Base-by-base conservation (phyloP, 1,140 invertebrate species). In the Drosophila paulistorum region DNA sequence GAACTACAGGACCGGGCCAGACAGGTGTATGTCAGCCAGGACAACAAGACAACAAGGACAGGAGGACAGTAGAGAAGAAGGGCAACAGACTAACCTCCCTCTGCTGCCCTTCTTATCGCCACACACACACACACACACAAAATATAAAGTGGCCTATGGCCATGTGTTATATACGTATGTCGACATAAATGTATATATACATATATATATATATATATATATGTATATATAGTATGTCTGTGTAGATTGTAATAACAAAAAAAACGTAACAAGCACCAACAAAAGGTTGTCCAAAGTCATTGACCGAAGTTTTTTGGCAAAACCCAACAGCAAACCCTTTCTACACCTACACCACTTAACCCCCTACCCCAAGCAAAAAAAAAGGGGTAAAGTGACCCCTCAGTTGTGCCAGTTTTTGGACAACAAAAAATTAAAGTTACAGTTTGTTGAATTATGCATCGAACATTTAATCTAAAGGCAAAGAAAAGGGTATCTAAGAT, bases 11-110 rank as follows among this genome's bases (percentile, higher is more conserved):
- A 79, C 76, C 59, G 70, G 66, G 60, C 84, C 80, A 89, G 84
- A 89, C 84, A 89, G 84, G 84, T 89, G 85, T 84, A 84, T 78
- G 85, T 74, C 80, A 80, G 80, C 42, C 70, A 65, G 62, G 68
- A 39, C 37, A 13, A 13, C 63, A 67, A 64, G 54, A 62, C 17
- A 5, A 13, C 37, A 4, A 11, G 37, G 30, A 26, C 26, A 26
- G 11, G 10, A 39, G 1, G 20, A 11, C 10, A 39, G 37, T 39
- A 7, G n/a, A 61, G 63, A 17, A 17, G 17, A 17, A 17, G 17
- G 17, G 17, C 17, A 17, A 1, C 17, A 17, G 17, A 17, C 17
- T 17, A 17, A 17, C 17, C 17, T 17, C 17, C 17, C 17, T 51
- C 66, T 74, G 82, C 77, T 68, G 76, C 59, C 48, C 54, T 69